phyloP scores from a whole-genome alignment of 1,140 invertebrate genomes.

The Drosophila rufa region DNA sequence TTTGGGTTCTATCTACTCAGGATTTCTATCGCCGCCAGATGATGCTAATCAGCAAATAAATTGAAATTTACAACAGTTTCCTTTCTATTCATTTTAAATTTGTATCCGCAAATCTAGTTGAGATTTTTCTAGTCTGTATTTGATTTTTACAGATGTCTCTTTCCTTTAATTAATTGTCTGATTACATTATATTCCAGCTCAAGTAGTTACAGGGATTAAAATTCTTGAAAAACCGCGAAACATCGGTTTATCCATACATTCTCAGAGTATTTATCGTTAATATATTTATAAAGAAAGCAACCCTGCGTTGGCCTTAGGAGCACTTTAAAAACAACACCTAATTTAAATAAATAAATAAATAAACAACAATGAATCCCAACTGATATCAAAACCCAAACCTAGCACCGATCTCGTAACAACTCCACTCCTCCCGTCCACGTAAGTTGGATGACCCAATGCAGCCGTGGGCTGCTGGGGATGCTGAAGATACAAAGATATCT shows the following conservation, averaged over 20 bases:
- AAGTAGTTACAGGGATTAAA: not conserved
- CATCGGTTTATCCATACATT: too few relatives aligned
- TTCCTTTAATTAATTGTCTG: not conserved
- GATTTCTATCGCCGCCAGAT: not conserved
- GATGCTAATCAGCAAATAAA: conserved; percentile 1
- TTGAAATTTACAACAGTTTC: not conserved
- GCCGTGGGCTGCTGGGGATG: conserved; percentile 1
- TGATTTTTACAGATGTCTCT: not conserved
- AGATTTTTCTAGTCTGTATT: too few relatives aligned
- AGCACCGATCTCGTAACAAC: conserved; percentile 15
- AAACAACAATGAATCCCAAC: not conserved
- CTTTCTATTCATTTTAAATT: not conserved
- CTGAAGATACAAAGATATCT: conserved; percentile 29
- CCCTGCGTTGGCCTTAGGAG: too few relatives aligned
- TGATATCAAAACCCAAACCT: not conserved
- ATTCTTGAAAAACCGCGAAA: too few relatives aligned
- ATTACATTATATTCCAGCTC: not conserved
- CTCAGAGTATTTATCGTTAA: too few relatives aligned
- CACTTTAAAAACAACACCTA: not conserved
- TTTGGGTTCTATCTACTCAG: not conserved
- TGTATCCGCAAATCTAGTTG: not conserved
- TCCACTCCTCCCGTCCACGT: too few relatives aligned
- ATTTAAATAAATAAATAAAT: not conserved
- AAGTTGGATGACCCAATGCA: conserved; percentile 20
- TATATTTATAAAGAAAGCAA: too few relatives aligned